These are phyloP conservation scores for Semnopithecus entellus DNA, from an alignment of 2,113 vertebrate genomes.

Conservation along the genomic window DNA sequence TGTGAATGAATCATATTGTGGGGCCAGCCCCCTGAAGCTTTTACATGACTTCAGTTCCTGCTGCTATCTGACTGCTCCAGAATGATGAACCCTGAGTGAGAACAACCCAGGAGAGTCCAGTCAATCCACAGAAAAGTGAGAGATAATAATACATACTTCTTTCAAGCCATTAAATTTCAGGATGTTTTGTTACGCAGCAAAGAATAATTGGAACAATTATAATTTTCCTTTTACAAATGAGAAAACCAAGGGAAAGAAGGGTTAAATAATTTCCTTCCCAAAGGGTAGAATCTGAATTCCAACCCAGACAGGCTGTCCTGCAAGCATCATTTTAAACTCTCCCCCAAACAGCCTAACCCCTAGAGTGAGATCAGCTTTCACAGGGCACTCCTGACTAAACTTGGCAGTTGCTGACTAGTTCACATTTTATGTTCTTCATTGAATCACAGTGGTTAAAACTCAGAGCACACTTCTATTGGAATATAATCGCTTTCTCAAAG, in stretches of 20 bases:
- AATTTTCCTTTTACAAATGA: neutral
- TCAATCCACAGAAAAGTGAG: neutral
- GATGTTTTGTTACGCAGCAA: neutral
- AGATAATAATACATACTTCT: neutral
- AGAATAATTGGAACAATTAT: neutral
- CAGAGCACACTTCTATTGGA: neutral
- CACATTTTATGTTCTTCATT: neutral
- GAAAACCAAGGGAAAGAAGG: neutral
- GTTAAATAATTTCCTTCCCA: neutral
- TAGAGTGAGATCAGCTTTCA: neutral
- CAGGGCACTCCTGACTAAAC: neutral
- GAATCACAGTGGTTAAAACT: slow-evolving; percentile 43
- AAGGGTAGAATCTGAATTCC: neutral
- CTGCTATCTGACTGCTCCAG: neutral
- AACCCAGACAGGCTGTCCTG: neutral
- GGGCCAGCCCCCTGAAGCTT: neutral
- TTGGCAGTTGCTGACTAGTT: neutral
- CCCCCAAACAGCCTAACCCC: neutral
- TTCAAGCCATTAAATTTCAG: neutral
- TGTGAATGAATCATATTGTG: neutral
- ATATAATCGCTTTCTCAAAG: neutral
- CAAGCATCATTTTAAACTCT: neutral
- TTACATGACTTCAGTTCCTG: neutral
- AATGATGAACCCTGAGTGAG: neutral
- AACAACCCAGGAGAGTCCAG: too few relatives aligned